These are phyloP conservation scores for Xanthorhoe spadicearia DNA, from an alignment of 2,888 invertebrate genomes.

Conservation along the genomic window DNA sequence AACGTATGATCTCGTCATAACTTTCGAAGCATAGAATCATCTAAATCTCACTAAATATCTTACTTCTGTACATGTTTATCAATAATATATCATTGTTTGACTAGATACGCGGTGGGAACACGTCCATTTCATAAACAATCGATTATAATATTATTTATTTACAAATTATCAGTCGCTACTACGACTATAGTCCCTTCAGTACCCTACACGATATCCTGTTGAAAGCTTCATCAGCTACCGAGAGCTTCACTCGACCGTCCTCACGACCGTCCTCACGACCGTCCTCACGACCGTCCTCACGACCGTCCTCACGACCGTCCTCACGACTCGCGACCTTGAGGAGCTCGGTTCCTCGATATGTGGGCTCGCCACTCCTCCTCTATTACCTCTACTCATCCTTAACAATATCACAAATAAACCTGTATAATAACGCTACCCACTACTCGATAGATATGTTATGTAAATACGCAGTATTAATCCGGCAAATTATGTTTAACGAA, in stretches of 20 bases:
- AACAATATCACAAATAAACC: constrained; percentile 41
- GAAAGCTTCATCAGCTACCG: not conserved
- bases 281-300: too few species aligned
- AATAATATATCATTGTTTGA: constrained; percentile 34
- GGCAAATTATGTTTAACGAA: constrained; percentile 22
- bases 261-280: too few species aligned
- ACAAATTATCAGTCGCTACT: constrained; percentile 31
- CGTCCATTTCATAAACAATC: constrained; percentile 30
- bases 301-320: too few species aligned
- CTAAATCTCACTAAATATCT: constrained; percentile 31
- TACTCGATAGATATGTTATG: constrained; percentile 39
- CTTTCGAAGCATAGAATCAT: constrained; percentile 25
- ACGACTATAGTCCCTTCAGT: constrained; percentile 25
- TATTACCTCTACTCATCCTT: constrained; percentile 7
- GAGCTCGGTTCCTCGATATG: constrained; percentile 9
- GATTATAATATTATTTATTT: constrained; percentile 42
- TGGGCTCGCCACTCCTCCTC: constrained; percentile 23
- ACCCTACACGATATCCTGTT: constrained; percentile 18
- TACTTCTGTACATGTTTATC: constrained; percentile 30
- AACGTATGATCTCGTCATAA: constrained; percentile 9
- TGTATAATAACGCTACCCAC: constrained; percentile 35
- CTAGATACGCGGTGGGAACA: constrained; percentile 38
- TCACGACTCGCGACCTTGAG: too few species aligned
- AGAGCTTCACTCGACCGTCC: not conserved
- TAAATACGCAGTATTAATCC: constrained; percentile 25